phyloP scores from a whole-genome alignment of 2,888 invertebrate genomes.

The Nomada fabriciana region DNA sequence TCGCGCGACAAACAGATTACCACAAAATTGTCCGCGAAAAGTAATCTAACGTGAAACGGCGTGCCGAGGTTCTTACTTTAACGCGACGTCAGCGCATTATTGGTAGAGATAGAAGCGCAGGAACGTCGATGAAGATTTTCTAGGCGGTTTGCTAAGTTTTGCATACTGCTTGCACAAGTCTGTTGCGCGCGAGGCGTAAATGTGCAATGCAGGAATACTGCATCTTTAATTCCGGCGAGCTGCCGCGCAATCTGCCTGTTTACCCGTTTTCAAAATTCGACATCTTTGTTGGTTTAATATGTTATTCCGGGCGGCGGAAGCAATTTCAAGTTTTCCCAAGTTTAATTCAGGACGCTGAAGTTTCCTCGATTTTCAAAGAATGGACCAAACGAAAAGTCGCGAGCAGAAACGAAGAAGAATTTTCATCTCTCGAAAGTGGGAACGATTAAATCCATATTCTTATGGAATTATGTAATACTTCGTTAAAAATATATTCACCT shows the following conservation, averaged over 20 bases:
- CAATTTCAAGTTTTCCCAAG: neutral
- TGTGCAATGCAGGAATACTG: neutral
- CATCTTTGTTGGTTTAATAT: slow-evolving; percentile 1
- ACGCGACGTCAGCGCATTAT: neutral
- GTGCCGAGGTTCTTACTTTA: neutral
- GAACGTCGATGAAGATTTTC: neutral
- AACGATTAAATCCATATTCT: too few relatives aligned
- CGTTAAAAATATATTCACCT: too few relatives aligned
- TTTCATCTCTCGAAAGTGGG: neutral
- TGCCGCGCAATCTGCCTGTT: slow-evolving; percentile 4
- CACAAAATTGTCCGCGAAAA: neutral
- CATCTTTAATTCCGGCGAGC: neutral
- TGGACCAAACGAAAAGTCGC: neutral
- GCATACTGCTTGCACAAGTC: neutral
- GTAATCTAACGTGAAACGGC: slow-evolving; percentile 1
- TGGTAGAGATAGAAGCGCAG: neutral
- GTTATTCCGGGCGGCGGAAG: neutral
- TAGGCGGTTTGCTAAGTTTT: slow-evolving; percentile 4
- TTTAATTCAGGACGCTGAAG: neutral
- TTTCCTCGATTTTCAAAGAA: neutral
- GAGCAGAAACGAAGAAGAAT: neutral
- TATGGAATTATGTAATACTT: too few relatives aligned
- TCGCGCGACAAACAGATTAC: too few relatives aligned
- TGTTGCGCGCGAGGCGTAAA: neutral
- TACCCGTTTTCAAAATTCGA: slow-evolving; percentile 9